Conservation (phyloP, 2,888 invertebrate species). For the Teleogryllus oceanicus region DNA sequence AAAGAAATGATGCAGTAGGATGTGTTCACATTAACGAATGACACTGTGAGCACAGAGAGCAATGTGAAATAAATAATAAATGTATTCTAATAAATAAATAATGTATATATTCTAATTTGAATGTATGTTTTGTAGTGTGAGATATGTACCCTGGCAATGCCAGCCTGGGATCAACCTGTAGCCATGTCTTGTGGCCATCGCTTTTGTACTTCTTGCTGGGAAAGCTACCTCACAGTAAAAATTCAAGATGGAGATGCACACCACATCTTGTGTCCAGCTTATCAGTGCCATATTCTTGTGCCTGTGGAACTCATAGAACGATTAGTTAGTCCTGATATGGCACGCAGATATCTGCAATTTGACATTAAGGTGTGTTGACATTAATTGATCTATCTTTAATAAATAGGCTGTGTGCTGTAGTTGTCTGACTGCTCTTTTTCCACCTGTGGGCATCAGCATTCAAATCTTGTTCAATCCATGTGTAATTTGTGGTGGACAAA, state of each 20-base stretch:
- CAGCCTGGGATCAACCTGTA: constrained; percentile 51
- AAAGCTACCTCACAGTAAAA: constrained; percentile 61
- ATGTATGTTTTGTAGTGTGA: constrained; percentile 53
- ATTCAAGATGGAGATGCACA: constrained; percentile 64
- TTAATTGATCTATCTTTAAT: no score
- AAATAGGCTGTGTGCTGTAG: no score
- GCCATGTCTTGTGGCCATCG: constrained; percentile 60
- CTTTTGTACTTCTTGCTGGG: constrained; percentile 64
- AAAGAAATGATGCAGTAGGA: no score
- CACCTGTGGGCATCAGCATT: no score
- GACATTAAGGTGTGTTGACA: constrained; percentile 57
- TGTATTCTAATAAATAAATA: no score
- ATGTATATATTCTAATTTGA: background rate
- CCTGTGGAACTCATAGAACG: constrained; percentile 64
- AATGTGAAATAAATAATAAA: no score
- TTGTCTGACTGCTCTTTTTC: no score
- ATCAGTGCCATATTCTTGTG: constrained; percentile 60
- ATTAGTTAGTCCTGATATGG: constrained; percentile 63
- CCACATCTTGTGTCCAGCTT: constrained; percentile 64
- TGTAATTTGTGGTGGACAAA: no score
- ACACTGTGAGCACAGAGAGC: no score
- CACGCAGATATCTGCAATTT: constrained; percentile 62
- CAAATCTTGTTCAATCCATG: no score
- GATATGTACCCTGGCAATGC: constrained; percentile 55
- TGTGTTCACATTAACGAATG: no score